These are phyloP conservation scores for Glaucomys volans DNA, from an alignment of 2,113 vertebrate genomes.

Conservation along the genomic window DNA sequence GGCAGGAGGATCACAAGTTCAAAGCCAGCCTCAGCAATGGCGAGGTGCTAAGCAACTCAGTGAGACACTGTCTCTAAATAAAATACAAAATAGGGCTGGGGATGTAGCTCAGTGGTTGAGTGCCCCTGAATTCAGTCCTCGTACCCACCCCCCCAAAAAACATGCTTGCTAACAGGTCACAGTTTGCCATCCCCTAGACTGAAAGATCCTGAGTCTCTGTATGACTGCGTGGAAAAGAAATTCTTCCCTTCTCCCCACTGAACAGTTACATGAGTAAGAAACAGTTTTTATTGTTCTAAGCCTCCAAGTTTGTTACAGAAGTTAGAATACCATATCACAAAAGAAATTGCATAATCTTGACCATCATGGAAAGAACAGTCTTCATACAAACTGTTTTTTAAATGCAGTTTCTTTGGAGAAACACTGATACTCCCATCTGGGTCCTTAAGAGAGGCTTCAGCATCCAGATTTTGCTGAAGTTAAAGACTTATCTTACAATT, in stretches of 20 bases:
- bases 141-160: no score
- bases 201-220: background rate
- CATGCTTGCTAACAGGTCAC: background rate
- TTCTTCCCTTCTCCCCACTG: background rate
- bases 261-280: constrained; percentile 29
- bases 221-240: background rate
- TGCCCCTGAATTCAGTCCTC: no score
- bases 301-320: background rate
- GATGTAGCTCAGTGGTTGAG: no score
- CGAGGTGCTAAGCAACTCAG: no score
- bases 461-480: background rate
- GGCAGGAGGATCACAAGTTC: no score
- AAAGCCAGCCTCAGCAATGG: no score
- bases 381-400: background rate
- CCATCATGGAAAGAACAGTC: background rate
- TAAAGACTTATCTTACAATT: background rate
- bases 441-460: background rate
- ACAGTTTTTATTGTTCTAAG: background rate
- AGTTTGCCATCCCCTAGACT: background rate
- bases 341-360: background rate
- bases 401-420: constrained; percentile 15
- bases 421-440: background rate
- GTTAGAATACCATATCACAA: background rate
- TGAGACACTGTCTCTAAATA: no score
- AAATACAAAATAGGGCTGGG: no score